phyloP scores from a whole-genome alignment of 1,140 invertebrate species.

The Cheumatopsyche charites region DNA sequence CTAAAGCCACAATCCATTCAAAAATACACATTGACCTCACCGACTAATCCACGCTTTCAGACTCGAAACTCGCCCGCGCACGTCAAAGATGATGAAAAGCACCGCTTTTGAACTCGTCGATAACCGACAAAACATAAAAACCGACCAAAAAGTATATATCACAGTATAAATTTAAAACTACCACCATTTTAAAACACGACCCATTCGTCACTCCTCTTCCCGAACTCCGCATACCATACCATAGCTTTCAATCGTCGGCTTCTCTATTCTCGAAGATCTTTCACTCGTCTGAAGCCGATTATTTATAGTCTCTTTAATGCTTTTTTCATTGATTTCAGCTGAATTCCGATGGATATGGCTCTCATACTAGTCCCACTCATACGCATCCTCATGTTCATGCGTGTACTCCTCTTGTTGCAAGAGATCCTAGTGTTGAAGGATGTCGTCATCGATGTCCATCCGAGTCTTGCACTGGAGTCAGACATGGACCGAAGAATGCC shows the following conservation, averaged over 20 bases:
- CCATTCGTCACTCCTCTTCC: slow-evolving; percentile 2
- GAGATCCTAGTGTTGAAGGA: slow-evolving; percentile 60
- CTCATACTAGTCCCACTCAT: slow-evolving; percentile 83
- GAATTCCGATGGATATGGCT: slow-evolving; percentile 74
- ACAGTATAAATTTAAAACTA: no score
- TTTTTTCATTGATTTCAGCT: no score
- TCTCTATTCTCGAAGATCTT: not conserved
- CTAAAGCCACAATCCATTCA: no score
- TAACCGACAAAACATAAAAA: not conserved
- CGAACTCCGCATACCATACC: not conserved
- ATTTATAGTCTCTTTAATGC: no score
- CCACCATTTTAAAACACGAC: not conserved
- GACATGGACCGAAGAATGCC: slow-evolving; percentile 79
- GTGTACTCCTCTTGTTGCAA: slow-evolving; percentile 68
- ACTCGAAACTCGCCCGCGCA: no score
- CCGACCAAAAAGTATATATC: no score
- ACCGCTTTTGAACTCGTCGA: not conserved
- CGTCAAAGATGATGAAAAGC: not conserved
- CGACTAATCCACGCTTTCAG: no score
- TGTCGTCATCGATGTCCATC: slow-evolving; percentile 62
- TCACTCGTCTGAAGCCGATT: no score
- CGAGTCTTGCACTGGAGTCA: slow-evolving; percentile 57
- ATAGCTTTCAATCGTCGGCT: not conserved
- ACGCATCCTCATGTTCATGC: slow-evolving; percentile 59
- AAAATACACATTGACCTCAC: no score